Conservation (phyloP, 1,140 invertebrate genomes). For the Cataglyphis hispanica region DNA sequence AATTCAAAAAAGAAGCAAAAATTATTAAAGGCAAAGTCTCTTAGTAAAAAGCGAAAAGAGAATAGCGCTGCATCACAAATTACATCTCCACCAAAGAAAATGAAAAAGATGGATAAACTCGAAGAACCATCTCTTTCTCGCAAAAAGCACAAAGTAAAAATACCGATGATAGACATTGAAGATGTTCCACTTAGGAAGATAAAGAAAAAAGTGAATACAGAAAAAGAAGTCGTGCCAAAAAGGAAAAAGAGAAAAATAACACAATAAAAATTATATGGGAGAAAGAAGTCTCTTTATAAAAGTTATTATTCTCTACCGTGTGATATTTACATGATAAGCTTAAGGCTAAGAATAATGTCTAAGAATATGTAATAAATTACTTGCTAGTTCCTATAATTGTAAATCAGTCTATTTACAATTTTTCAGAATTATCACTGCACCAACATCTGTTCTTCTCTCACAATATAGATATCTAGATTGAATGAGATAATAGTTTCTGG, state of each 20-base stretch:
- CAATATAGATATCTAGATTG: background rate
- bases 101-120: slow-evolving; percentile 20
- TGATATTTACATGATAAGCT: slow-evolving; percentile 73
- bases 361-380: slow-evolving; percentile 71
- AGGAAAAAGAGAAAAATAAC: slow-evolving; percentile 39
- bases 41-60: slow-evolving; percentile 62
- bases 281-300: slow-evolving; percentile 29
- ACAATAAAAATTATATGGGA: slow-evolving; percentile 13
- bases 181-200: slow-evolving; percentile 58
- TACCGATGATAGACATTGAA: background rate
- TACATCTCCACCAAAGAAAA: slow-evolving; percentile 6
- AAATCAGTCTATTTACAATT: slow-evolving; percentile 75
- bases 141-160: slow-evolving; percentile 49
- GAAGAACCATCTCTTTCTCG: background rate
- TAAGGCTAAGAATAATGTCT: slow-evolving; percentile 41
- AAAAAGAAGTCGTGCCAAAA: slow-evolving; percentile 37
- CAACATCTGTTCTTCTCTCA: slow-evolving; percentile 22
- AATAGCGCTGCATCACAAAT: background rate
- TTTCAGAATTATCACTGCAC: slow-evolving; percentile 35
- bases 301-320: slow-evolving; percentile 62
- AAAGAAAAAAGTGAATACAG: slow-evolving; percentile 40
- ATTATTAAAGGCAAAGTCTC: slow-evolving; percentile 32
- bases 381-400: slow-evolving; percentile 65
- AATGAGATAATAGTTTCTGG: slow-evolving; percentile 40
- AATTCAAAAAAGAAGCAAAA: slow-evolving; percentile 26